Evolutionary conservation across 2,797 vertebrate genomes (phyloP).

Genomic region (Galago senegalensis): DNA sequence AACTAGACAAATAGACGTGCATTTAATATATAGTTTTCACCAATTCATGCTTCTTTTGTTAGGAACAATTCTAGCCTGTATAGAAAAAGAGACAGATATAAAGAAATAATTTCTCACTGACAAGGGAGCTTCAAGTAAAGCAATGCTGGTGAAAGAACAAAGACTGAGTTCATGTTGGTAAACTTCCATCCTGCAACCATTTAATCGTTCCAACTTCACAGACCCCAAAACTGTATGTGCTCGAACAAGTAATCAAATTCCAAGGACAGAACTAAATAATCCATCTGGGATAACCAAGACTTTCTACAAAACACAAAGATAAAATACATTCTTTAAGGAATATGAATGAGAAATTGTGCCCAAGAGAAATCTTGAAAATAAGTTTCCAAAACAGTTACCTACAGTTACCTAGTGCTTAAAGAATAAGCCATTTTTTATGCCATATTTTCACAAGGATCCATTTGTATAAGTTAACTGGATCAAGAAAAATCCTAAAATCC

Average conservation of each 20-base stretch:
- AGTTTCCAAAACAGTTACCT: slow-evolving; percentile 73
- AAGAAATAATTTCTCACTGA: slow-evolving; percentile 89
- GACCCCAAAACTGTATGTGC: slow-evolving; percentile 75
- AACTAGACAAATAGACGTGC: slow-evolving; percentile 96
- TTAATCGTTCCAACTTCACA: slow-evolving; percentile 76
- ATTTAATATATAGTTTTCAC: slow-evolving; percentile 93
- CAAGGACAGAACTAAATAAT: slow-evolving; percentile 75
- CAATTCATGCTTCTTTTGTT: slow-evolving; percentile 91
- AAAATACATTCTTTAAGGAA: slow-evolving; percentile 72
- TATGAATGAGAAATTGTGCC: slow-evolving; percentile 63
- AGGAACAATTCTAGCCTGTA: slow-evolving; percentile 90
- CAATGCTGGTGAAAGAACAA: slow-evolving; percentile 83
- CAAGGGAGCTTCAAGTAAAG: slow-evolving; percentile 79
- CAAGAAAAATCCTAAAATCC: slow-evolving; percentile 20
- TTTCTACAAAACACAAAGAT: slow-evolving; percentile 70
- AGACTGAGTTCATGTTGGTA: slow-evolving; percentile 69
- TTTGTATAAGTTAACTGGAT: slow-evolving; percentile 72
- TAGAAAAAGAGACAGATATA: slow-evolving; percentile 89
- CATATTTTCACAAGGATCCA: slow-evolving; percentile 70
- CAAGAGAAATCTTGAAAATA: slow-evolving; percentile 71
- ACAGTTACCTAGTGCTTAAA: slow-evolving; percentile 70
- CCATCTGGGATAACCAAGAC: slow-evolving; percentile 45
- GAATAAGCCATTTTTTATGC: slow-evolving; percentile 65
- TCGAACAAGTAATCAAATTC: slow-evolving; percentile 81
- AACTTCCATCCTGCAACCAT: slow-evolving; percentile 76